phyloP scores from a whole-genome alignment of 2,797 vertebrate species.

The Sebastolobus altivelis region DNA sequence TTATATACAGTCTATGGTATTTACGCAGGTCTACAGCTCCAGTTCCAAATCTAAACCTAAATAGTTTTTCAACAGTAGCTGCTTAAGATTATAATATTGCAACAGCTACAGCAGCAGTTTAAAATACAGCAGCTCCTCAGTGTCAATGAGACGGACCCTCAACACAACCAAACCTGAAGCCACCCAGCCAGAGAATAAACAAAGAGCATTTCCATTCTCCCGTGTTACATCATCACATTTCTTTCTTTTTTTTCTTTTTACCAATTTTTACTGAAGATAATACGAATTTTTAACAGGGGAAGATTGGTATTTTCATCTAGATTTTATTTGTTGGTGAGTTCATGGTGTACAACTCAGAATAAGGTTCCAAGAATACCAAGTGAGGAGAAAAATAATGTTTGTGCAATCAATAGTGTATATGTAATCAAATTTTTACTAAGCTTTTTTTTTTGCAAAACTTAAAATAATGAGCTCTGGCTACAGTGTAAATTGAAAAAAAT shows the following conservation, averaged over 20 bases:
- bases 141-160: background rate
- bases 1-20: too few relatives aligned
- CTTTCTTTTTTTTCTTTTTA: background rate
- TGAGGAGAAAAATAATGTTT: background rate
- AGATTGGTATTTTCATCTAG: background rate
- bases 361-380: background rate
- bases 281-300: background rate
- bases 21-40: background rate
- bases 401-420: background rate
- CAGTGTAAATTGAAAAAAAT: background rate
- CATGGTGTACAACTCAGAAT: background rate
- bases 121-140: background rate
- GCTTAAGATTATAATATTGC: background rate
- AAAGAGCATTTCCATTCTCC: background rate
- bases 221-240: background rate
- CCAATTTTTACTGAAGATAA: background rate
- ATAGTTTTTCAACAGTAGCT: background rate
- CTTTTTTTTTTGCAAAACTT: background rate
- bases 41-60: conserved; percentile 13
- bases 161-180: conserved; percentile 17
- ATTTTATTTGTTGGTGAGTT: background rate
- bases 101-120: background rate
- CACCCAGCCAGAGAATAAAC: background rate
- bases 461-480: background rate
- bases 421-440: background rate